Evolutionary conservation across 2,113 vertebrate genomes (phyloP).

Genomic region (Oenanthe melanoleuca): DNA sequence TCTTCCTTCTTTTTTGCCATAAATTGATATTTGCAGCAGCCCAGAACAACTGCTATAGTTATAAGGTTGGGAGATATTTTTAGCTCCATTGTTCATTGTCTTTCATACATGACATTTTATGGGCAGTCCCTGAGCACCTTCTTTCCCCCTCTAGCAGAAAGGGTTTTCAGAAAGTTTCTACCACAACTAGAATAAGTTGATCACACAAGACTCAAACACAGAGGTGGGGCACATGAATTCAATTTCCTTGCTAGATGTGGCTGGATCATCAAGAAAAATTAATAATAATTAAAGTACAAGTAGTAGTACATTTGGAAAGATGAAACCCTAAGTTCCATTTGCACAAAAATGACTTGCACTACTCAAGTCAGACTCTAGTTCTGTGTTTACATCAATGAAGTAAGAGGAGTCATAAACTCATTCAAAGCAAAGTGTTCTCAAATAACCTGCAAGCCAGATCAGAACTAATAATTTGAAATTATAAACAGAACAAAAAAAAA

Average conservation of each 20-base stretch:
- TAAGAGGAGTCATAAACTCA: neutral
- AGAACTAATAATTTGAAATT: neutral
- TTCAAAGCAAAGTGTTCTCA: neutral
- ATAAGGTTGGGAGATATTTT: neutral
- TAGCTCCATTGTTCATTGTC: constrained; percentile 9
- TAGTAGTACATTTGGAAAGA: neutral
- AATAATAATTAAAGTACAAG: neutral
- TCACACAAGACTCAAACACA: neutral
- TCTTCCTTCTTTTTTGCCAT: constrained; percentile 13
- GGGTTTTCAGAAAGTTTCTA: neutral
- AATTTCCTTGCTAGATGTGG: neutral
- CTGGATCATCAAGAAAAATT: neutral
- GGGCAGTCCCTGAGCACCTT: neutral
- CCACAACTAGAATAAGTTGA: neutral
- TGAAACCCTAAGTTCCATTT: neutral
- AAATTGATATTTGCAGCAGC: constrained; percentile 23
- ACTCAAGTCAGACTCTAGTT: neutral
- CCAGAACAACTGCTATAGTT: neutral
- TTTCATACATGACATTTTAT: neutral
- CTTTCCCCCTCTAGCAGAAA: neutral
- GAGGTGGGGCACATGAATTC: neutral
- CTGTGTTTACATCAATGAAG: neutral
- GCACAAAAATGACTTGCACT: neutral
- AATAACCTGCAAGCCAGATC: neutral
- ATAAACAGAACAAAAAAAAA: neutral